Conservation (phyloP, 2,797 vertebrate genomes). For the Vireo griseus region DNA sequence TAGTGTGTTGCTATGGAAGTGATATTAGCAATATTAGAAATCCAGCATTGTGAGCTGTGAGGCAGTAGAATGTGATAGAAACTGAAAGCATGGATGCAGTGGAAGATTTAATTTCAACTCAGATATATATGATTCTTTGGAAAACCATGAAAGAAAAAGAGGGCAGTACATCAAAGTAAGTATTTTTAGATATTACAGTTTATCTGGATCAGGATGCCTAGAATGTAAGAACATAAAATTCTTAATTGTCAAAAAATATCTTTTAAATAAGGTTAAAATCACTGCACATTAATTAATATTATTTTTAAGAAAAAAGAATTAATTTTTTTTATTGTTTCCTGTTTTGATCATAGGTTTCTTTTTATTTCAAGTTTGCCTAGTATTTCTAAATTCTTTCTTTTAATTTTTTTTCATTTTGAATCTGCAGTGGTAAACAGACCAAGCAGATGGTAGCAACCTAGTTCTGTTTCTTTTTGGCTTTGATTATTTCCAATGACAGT, state of each 20-base stretch:
- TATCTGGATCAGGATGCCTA: not conserved
- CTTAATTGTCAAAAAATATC: not conserved
- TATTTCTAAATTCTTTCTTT: not conserved
- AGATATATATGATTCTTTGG: not conserved
- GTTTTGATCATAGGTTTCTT: not conserved
- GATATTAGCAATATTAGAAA: conserved; percentile 52
- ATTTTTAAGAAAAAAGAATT: not conserved
- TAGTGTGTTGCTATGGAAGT: conserved; percentile 46
- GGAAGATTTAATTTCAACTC: not conserved
- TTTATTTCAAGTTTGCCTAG: not conserved
- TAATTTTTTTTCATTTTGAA: not conserved
- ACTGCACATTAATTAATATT: not conserved
- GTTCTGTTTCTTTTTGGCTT: not conserved
- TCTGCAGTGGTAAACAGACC: not conserved
- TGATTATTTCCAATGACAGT: not conserved
- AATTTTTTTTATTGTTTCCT: not conserved
- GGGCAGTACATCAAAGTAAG: not conserved
- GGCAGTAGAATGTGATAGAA: not conserved
- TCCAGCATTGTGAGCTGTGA: not conserved
- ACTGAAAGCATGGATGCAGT: not conserved
- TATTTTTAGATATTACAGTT: not conserved
- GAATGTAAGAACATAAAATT: not conserved
- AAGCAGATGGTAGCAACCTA: not conserved
- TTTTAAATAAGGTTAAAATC: not conserved
- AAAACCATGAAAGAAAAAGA: not conserved